phyloP scores from a whole-genome alignment of 2,888 invertebrate species.

The Latheticus oryzae region DNA sequence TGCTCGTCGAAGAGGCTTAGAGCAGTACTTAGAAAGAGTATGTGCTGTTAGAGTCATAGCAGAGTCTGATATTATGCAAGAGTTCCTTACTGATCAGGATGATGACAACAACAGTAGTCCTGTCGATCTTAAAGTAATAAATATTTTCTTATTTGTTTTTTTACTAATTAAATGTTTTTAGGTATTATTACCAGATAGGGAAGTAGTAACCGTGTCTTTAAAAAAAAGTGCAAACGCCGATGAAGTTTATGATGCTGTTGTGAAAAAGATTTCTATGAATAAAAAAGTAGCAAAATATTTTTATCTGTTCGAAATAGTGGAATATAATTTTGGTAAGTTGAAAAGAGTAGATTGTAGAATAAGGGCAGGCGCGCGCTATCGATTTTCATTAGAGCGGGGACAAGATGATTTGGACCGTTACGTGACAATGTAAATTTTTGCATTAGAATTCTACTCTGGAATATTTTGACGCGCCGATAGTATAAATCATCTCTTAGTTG shows the following conservation, averaged over 20 bases:
- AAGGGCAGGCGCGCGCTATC: too few relatives aligned
- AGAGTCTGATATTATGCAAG: constrained; percentile 96
- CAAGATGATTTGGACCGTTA: too few relatives aligned
- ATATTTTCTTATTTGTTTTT: constrained; percentile 16
- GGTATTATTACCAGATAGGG: constrained; percentile 90
- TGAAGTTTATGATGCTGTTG: constrained; percentile 89
- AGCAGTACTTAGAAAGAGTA: constrained; percentile 97
- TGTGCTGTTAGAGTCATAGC: constrained; percentile 98
- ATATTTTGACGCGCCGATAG: too few relatives aligned
- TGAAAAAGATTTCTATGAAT: constrained; percentile 85
- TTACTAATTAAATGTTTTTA: constrained; percentile 41
- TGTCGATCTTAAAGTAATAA: constrained; percentile 75
- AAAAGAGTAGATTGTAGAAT: too few relatives aligned
- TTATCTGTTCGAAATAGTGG: constrained; percentile 96
- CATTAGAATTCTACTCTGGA: too few relatives aligned
- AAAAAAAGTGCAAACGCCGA: constrained; percentile 90
- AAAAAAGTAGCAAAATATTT: constrained; percentile 89
- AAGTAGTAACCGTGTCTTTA: constrained; percentile 88
- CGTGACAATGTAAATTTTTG: too few relatives aligned
- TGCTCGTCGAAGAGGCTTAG: constrained; percentile 91
- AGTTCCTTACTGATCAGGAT: constrained; percentile 94
- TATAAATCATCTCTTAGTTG: too few relatives aligned
- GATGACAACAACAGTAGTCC: constrained; percentile 77
- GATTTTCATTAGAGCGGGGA: too few relatives aligned
- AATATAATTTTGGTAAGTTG: constrained; percentile 92